Percentiles rank a stretch among this genome's conserved stretches.
phyloP scores from a whole-genome alignment of 2,113 vertebrate genomes.

The Tamias sibiricus region DNA sequence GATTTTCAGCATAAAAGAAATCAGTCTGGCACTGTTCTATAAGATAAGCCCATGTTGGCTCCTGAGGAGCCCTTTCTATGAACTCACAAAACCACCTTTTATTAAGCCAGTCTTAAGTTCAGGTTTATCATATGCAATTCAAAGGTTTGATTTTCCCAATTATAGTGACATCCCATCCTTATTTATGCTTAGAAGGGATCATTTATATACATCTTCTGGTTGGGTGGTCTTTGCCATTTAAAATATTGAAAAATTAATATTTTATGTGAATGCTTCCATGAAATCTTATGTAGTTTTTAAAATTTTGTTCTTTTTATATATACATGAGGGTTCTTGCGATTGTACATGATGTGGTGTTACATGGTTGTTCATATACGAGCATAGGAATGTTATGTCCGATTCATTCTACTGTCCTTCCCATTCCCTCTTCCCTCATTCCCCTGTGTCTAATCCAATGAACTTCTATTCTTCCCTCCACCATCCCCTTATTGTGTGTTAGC shows the following conservation, averaged over 20 bases:
- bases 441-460: no score
- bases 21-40: not conserved
- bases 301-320: no score
- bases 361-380: no score
- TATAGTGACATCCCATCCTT: not conserved
- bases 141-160: not conserved
- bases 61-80: not conserved
- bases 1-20: not conserved
- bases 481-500: no score
- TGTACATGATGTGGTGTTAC: no score
- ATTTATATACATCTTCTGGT: not conserved
- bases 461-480: no score
- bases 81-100: not conserved
- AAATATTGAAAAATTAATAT: not conserved
- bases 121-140: not conserved
- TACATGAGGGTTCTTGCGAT: no score
- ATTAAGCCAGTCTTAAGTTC: not conserved
- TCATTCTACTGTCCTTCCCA: no score
- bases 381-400: no score
- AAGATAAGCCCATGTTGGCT: not conserved
- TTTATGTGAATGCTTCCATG: not conserved
- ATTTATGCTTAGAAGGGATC: not conserved
- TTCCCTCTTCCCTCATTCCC: no score
- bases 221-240: constrained; percentile 17
- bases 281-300: not conserved